Percentiles rank a stretch among this genome's conserved stretches.
Evolutionary conservation across 2,113 vertebrate genomes (phyloP).

Genomic region (Lepidiolamprologus cunningtoni): DNA sequence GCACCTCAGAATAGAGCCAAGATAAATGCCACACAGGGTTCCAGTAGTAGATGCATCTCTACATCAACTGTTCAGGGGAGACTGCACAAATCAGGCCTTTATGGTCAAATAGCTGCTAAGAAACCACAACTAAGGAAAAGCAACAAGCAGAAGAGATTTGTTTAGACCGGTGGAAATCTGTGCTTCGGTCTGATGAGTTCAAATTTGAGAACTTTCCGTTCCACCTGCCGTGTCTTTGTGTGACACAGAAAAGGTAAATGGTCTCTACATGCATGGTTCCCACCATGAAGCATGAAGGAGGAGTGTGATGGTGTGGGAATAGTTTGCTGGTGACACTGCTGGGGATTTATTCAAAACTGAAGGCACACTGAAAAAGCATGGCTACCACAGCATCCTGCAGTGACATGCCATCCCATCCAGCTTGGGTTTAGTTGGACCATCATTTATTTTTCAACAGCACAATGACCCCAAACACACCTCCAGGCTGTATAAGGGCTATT

Average conservation of each 20-base stretch:
- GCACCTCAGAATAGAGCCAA: neutral
- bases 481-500: neutral
- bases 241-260: neutral
- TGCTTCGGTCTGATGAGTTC: too few species aligned
- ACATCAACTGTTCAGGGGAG: too few species aligned
- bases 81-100: too few species aligned
- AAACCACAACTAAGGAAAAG: too few species aligned
- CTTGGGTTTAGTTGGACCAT: neutral
- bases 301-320: neutral
- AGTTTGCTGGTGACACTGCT: neutral
- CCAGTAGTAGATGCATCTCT: too few species aligned
- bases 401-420: accelerated
- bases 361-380: neutral
- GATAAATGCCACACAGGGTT: neutral
- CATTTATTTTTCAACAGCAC: neutral
- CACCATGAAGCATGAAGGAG: accelerated
- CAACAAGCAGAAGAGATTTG: too few species aligned
- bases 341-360: neutral
- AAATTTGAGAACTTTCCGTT: neutral
- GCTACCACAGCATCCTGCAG: accelerated
- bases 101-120: too few species aligned
- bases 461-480: neutral
- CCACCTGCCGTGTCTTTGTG: too few species aligned
- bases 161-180: accelerated
- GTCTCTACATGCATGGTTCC: neutral